Conservation (phyloP, 2,113 vertebrate species). For the Mormyrus iriodes region DNA sequence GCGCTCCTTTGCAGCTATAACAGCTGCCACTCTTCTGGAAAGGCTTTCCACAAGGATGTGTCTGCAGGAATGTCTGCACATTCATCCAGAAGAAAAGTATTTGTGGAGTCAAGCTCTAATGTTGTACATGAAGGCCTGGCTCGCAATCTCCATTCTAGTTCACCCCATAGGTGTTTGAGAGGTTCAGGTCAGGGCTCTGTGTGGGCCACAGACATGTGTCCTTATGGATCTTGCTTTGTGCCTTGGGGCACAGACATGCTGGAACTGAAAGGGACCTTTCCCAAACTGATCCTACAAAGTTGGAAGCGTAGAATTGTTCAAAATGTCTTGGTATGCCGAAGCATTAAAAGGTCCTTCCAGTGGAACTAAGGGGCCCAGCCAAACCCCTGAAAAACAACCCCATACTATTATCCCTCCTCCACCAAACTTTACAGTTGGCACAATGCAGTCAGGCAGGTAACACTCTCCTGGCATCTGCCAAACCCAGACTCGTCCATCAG, state of each 20-base stretch:
- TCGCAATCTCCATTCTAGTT: not conserved
- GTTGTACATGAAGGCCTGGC: not conserved
- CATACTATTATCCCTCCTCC: not conserved
- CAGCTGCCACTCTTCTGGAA: too few relatives aligned
- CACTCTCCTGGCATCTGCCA: not conserved
- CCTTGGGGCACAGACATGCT: not conserved
- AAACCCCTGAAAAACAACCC: not conserved
- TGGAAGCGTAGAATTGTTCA: not conserved
- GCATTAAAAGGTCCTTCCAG: not conserved
- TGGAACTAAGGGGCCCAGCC: not conserved
- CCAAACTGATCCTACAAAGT: not conserved
- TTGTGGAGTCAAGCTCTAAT: not conserved
- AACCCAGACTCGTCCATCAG: not conserved
- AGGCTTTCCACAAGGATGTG: too few relatives aligned
- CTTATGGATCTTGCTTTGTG: not conserved
- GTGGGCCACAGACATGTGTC: too few relatives aligned
- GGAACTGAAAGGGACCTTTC: not conserved
- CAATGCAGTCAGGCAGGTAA: not conserved
- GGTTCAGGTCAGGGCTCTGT: not conserved
- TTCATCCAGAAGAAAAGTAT: not conserved
- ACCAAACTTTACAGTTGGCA: not conserved
- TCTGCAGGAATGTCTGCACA: too few relatives aligned
- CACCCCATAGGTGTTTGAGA: not conserved
- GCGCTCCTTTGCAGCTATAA: too few relatives aligned
- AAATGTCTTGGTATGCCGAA: not conserved